Percentiles rank a stretch among this genome's conserved stretches.
Evolutionary conservation across 2,113 vertebrate species (phyloP).

Genomic region (Desmodus rotundus): DNA sequence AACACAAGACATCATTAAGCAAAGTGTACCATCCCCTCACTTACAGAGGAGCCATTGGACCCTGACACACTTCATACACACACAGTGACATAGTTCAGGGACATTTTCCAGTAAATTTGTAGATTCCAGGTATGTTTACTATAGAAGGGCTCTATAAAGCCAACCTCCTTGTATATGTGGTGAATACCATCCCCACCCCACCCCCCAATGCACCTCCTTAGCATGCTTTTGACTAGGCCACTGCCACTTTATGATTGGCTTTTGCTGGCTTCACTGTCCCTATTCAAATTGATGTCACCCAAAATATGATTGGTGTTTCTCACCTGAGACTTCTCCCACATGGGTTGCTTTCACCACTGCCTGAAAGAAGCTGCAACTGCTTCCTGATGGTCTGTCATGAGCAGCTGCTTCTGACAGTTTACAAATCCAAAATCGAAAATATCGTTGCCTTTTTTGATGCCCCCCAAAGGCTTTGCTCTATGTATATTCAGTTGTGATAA

Average conservation of each 20-base stretch:
- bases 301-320: background rate
- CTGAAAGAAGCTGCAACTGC: background rate
- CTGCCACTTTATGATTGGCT: background rate
- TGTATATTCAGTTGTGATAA: background rate
- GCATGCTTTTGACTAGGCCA: background rate
- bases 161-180: background rate
- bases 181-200: background rate
- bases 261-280: background rate
- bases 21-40: background rate
- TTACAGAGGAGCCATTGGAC: background rate
- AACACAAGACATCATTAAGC: background rate
- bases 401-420: background rate
- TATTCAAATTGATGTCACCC: background rate
- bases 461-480: background rate
- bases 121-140: background rate
- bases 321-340: background rate
- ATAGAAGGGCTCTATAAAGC: background rate
- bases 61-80: background rate
- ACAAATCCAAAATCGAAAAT: background rate
- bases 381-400: background rate
- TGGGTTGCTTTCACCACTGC: background rate
- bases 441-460: background rate
- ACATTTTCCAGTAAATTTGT: background rate
- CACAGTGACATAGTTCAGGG: background rate
- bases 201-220: accelerated